Conservation (phyloP, 2,113 vertebrate species). For the Irena cyanogastra region DNA sequence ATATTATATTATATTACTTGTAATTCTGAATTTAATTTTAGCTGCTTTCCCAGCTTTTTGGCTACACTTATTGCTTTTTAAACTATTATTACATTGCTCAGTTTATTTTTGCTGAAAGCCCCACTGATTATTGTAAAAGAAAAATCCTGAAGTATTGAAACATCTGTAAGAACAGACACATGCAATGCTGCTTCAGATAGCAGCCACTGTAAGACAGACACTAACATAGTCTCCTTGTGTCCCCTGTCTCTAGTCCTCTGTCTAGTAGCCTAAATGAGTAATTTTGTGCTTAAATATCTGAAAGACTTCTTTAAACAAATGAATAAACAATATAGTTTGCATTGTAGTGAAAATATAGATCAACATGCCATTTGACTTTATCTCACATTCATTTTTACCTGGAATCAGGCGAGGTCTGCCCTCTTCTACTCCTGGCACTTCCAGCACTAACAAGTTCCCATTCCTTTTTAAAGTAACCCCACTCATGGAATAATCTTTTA, state of each 20-base stretch:
- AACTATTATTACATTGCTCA: not conserved
- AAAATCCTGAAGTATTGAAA: not conserved
- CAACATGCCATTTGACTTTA: not conserved
- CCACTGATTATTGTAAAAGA: not conserved
- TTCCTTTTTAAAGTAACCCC: constrained; percentile 80
- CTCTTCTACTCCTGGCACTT: constrained; percentile 85
- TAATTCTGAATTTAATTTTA: not conserved
- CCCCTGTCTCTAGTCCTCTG: too few relatives aligned
- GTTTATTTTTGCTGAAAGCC: not conserved
- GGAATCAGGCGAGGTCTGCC: constrained; percentile 78
- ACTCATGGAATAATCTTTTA: constrained; percentile 79
- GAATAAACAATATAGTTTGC: not conserved
- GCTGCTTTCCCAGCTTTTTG: not conserved
- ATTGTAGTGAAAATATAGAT: not conserved
- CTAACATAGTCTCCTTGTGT: not conserved
- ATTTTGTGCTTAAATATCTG: not conserved
- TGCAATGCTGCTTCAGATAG: not conserved
- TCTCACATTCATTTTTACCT: constrained; percentile 58
- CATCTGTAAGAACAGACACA: not conserved
- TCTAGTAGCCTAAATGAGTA: not conserved
- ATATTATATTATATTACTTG: not conserved
- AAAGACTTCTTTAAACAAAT: not conserved
- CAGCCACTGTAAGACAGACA: not conserved
- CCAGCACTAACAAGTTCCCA: constrained; percentile 75
- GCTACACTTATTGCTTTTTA: not conserved